Base-by-base conservation (phyloP, 2,888 invertebrate species). In the Lycophotia porphyrea region DNA sequence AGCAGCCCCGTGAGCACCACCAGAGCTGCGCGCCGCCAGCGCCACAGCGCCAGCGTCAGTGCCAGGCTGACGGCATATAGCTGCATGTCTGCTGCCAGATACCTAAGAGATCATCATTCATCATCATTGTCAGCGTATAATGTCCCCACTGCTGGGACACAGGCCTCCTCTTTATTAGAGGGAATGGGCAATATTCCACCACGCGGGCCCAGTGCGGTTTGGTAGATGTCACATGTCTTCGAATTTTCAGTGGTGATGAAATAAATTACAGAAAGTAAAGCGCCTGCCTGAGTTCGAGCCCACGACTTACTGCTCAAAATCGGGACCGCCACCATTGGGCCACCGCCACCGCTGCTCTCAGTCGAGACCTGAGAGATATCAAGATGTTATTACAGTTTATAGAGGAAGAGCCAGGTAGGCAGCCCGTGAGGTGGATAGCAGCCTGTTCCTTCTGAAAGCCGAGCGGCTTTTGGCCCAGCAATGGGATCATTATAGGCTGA, bases 51-150 rank as follows among this genome's bases (percentile, higher is more conserved):
- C 84, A 96, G 91, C 76, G 94, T 94, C 81, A 96, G 91, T 34
- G 86, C 84, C 82, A 95, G 88, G 11, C 93, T 87, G 24, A 83
- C 75, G 3, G 93, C 93, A 92, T 96, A 96, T 76, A 96, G 92
- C 90, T 96, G 96, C 93, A 95, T 95, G 90, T 96, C 96, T 0
- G 96, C 96, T 7, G 96, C 96, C 58, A 96, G 89, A 90, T 96
- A 96, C 96, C 96, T 96, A 89, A 13, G 7, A 18, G 18, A 0
- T 27, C n/a, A n/a, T n/a, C n/a, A n/a, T n/a, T n/a, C n/a, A n/a
- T n/a, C n/a, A n/a, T n/a, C n/a, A n/a, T n/a, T n/a, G n/a, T n/a
- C n/a, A n/a, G n/a, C n/a, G n/a, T n/a, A n/a, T n/a, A n/a, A n/a
- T n/a, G n/a, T n/a, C n/a, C n/a, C n/a, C n/a, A n/a, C n/a, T n/a